phyloP scores from a whole-genome alignment of 2,797 vertebrate genomes.

The Discoglossus pictus region DNA sequence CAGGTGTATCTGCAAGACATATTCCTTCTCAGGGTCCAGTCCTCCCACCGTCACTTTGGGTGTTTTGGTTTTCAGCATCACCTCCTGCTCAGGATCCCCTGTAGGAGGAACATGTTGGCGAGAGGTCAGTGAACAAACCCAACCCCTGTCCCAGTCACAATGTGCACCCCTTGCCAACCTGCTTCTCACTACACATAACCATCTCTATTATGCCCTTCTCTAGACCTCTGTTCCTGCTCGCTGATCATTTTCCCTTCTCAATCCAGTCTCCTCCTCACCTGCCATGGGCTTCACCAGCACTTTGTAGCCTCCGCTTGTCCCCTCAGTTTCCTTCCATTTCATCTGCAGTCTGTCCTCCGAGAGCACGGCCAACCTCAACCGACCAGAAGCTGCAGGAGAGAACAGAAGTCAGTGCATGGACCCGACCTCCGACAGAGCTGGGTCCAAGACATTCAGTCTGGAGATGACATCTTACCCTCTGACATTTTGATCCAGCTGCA shows the following conservation, averaged over 20 bases:
- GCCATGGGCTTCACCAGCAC: conserved; percentile 86
- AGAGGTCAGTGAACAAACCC: neutral
- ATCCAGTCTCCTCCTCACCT: conserved; percentile 72
- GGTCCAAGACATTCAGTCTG: too few species aligned
- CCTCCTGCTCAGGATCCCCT: conserved; percentile 88
- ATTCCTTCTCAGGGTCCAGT: conserved; percentile 85
- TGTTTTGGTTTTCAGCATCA: conserved; percentile 91
- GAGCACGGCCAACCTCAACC: conserved; percentile 81
- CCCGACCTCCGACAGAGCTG: neutral
- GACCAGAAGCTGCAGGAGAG: conserved; percentile 57
- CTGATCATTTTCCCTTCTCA: too few species aligned
- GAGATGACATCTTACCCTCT: too few species aligned
- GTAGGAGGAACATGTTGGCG: conserved; percentile 1
- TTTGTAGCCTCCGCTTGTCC: conserved; percentile 83
- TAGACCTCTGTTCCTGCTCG: too few species aligned
- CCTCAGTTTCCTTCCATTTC: conserved; percentile 89
- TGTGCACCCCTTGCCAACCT: too few species aligned
- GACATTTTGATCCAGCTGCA: too few species aligned
- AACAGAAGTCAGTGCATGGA: too few species aligned
- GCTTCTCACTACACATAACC: too few species aligned
- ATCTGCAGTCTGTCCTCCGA: conserved; percentile 91
- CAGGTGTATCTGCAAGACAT: conserved; percentile 82
- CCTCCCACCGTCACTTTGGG: conserved; percentile 89
- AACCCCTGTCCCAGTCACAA: rapidly evolving
- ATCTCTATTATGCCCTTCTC: too few species aligned